A percentile compares a stretch with the other conserved stretches of the same genome.
Evolutionary conservation across 2,797 vertebrate genomes (phyloP).

Genomic region (Pangasius djambal): DNA sequence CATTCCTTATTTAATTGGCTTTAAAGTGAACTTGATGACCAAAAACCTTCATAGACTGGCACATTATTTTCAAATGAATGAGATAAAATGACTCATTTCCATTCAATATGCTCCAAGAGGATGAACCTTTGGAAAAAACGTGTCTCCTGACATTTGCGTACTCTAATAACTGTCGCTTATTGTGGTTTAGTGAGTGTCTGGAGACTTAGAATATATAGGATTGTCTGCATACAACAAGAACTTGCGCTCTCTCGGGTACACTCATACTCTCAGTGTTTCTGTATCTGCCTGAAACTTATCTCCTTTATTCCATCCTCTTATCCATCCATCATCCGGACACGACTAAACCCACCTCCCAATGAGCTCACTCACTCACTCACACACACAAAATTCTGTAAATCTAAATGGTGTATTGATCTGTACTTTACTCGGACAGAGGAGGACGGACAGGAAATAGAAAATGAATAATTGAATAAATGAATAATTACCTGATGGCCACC

Average conservation of each 20-base stretch:
- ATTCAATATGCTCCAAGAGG: neutral
- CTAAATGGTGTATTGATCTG: conserved; percentile 36
- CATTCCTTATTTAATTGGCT: neutral
- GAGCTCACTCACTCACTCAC: neutral
- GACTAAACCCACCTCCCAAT: conserved; percentile 15
- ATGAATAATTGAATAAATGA: conserved; percentile 6
- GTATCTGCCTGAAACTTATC: conserved; percentile 1
- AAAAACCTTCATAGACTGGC: neutral
- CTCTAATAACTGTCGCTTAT: conserved; percentile 22
- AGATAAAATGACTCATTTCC: neutral
- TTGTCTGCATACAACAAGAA: neutral
- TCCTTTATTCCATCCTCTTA: conserved; percentile 1
- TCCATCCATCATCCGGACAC: conserved; percentile 32
- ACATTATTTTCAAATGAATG: neutral
- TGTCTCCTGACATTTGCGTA: neutral
- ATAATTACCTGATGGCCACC: conserved; percentile 84
- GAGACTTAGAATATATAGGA: neutral
- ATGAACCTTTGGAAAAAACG: neutral
- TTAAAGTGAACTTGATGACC: neutral
- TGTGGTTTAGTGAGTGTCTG: conserved; percentile 23
- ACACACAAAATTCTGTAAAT: conserved; percentile 2
- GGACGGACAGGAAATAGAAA: conserved; percentile 62
- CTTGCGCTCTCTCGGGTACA: neutral
- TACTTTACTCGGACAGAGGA: conserved; percentile 9
- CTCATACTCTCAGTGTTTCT: neutral